phyloP scores from a whole-genome alignment of 1,140 invertebrate species.

The Propsilocerus akamusi region DNA sequence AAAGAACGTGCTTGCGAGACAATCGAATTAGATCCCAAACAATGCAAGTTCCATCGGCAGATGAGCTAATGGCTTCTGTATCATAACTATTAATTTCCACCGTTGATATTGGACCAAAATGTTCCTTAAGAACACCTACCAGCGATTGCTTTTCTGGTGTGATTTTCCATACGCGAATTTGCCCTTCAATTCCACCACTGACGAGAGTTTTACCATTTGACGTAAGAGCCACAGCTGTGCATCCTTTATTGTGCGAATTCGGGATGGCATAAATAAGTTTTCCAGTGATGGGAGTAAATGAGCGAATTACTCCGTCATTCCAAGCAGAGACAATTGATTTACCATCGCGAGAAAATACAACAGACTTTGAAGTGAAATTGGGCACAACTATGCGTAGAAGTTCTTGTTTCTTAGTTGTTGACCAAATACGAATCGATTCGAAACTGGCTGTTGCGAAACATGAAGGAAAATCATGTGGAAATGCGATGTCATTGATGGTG shows the following conservation, averaged over 20 bases:
- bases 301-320: conserved; percentile 75
- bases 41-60: conserved; percentile 77
- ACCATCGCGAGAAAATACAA: conserved; percentile 61
- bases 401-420: conserved; percentile 50
- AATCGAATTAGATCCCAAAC: conserved; percentile 65
- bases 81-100: conserved; percentile 58
- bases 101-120: conserved; percentile 68
- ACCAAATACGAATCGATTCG: conserved; percentile 75
- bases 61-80: conserved; percentile 65
- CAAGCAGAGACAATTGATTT: conserved; percentile 59
- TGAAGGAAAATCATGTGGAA: conserved; percentile 61
- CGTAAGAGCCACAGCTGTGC: conserved; percentile 39
- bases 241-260: conserved; percentile 68
- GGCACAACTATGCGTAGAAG: conserved; percentile 61
- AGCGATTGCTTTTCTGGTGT: conserved; percentile 39
- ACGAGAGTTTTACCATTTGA: conserved; percentile 51
- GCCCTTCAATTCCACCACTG: conserved; percentile 71
- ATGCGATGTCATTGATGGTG: conserved; percentile 61
- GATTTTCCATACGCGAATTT: conserved; percentile 59
- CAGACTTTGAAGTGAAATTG: conserved; percentile 65
- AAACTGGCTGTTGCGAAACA: conserved; percentile 72
- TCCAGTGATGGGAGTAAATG: conserved; percentile 68
- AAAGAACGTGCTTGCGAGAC: conserved; percentile 58
- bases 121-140: conserved; percentile 62
- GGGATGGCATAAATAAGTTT: conserved; percentile 57